phyloP scores from a whole-genome alignment of 2,113 vertebrate species.

The Verasper variegatus region DNA sequence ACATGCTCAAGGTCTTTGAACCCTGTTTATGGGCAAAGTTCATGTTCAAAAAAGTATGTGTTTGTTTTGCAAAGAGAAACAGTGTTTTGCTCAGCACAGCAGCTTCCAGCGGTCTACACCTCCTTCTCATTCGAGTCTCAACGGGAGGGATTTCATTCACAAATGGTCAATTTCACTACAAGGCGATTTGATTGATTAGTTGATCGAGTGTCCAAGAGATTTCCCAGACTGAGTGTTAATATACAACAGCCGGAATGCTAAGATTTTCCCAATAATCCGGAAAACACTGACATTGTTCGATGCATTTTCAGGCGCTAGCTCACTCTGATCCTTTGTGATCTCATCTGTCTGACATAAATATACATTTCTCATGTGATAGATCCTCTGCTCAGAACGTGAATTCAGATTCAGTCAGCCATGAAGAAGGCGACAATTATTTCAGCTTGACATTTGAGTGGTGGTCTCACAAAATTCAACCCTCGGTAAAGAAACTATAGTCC shows the following conservation, averaged over 20 bases:
- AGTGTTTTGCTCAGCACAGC: slow-evolving; percentile 41
- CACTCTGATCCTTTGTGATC: slow-evolving; percentile 22
- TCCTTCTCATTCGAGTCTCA: neutral
- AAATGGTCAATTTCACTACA: slow-evolving; percentile 2
- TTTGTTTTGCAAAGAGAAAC: slow-evolving; percentile 46
- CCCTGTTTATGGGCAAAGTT: slow-evolving; percentile 63
- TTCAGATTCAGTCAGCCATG: neutral
- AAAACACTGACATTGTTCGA: slow-evolving; percentile 6
- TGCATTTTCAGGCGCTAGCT: slow-evolving; percentile 18
- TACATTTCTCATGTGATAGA: neutral
- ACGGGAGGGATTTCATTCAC: neutral
- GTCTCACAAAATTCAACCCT: neutral
- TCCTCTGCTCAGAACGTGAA: slow-evolving; percentile 11
- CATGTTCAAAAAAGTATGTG: slow-evolving; percentile 39
- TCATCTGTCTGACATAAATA: slow-evolving; percentile 28
- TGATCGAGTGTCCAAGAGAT: slow-evolving; percentile 3
- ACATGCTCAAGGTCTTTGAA: slow-evolving; percentile 49
- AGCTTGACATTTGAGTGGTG: slow-evolving; percentile 12
- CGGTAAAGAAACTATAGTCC: neutral
- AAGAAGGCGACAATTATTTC: slow-evolving; percentile 2
- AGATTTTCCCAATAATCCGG: slow-evolving; percentile 13
- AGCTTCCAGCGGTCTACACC: neutral
- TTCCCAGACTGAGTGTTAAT: slow-evolving; percentile 2
- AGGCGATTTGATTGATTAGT: slow-evolving; percentile 18
- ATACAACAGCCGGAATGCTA: neutral